Evolutionary conservation across 2,113 vertebrate species (phyloP), one percentile per base, ranked within the genome.

Genomic region (Cephalopterus ornatus): DNA sequence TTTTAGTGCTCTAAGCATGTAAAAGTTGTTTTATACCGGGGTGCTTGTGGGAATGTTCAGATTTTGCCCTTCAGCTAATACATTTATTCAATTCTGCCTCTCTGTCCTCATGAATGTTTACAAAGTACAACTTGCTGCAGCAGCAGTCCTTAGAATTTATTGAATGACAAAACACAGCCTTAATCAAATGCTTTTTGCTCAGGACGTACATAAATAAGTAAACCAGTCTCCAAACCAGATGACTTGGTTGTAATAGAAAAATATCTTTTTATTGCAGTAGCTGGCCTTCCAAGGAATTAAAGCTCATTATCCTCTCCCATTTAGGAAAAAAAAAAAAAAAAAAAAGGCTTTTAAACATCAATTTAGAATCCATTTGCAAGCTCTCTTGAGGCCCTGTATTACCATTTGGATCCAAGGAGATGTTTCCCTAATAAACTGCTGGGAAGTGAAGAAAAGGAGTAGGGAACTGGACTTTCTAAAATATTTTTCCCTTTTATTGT

Each of bases 241-340:
- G 39, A 89, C 68, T 95, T 92, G 79, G 62, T 91, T 66, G 49
- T 93, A 90, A 95, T 91, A 98, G 95, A 98, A 98, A 96, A 96
- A 83, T 71, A 72, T 19, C 41, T 95, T 96, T 98, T 97, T 96
- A 93, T 61, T 96, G 88, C 92, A 97, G 97, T 95, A 95, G 82
- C 63, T 95, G 96, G 67, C 93, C 94, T 97, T 98, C 93, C 59
- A 96, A 96, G 92, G 97, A 98, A 98, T 98, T 98, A 98, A 90
- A 97, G 90, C 88, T 96, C 96, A 97, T 98, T 98, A 98, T 88
- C 87, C 62, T 86, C 92, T 94, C 59, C 91, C 47, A 92, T 93
- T 93, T 95, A 55, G 68, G n/a, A n/a, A n/a, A n/a, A 30, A 11
- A 90, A 91, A 84, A 6, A 12, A 42, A 42, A 93, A 93, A 95